Evolutionary conservation across 2,888 invertebrate species (phyloP), one percentile per base, ranked within the genome.

Genomic region (Oxytorus armatus): DNA sequence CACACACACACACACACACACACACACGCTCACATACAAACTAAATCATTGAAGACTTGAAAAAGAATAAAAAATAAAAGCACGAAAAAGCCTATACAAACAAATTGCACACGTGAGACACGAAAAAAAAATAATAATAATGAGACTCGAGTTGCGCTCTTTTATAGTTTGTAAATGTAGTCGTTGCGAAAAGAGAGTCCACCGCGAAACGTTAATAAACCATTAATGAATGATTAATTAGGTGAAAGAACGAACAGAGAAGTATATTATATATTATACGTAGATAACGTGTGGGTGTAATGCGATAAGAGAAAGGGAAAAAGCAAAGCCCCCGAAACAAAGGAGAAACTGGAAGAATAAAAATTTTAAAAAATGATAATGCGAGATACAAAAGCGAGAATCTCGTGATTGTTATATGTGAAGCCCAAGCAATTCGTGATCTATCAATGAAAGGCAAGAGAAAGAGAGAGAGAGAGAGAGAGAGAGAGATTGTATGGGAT

Each of bases 141-240:
- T 21, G 81, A 79, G 77, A 81, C 81, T 79, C 79, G 85, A 81
- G 79, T 84, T 84, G 83, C 79, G 80, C 84, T 83, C 84, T 84
- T 36, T n/a, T 70, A 85, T 85, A 87, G 86, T 89, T 88, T 87
- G 84, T 88, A 87, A 85, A 85, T 84, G 82, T 85, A 86, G 83
- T 85, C 68, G 83, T 86, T 85, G 84, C 80, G 80, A 79, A 61
- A 33, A 70, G 33, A 47, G 18, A 11, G 16, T 36, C 44, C 18
- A 51, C 29, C 42, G 33, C 44, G 23, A 25, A 25, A 23, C 55
- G 16, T 18, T 42, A 25, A 74, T 51, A 36, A 36, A 70, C 51
- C 61, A 65, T 69, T 39, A 69, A 49, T 21, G 36, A 59, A 74
- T 57, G 69, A 59, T 23, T 69, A 61, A 69, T 68, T 77, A 72